phyloP scores from a whole-genome alignment of 1,140 invertebrate genomes.

The Mya arenaria region DNA sequence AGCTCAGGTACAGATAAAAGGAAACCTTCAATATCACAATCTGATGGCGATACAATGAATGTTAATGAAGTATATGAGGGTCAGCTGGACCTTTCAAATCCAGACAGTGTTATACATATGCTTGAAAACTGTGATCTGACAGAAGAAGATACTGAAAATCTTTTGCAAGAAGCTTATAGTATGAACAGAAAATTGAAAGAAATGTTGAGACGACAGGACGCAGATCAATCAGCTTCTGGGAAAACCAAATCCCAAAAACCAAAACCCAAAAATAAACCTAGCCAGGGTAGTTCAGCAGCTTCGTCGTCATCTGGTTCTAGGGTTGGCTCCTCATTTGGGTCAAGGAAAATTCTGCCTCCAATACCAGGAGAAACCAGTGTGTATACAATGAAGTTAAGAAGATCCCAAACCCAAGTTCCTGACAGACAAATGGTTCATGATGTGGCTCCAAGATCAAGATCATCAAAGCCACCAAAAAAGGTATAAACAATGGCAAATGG shows the following conservation, averaged over 20 bases:
- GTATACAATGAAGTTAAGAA: constrained; percentile 41
- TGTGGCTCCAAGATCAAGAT: constrained; percentile 17
- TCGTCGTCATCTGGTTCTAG: constrained; percentile 3
- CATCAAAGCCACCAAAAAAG: constrained; percentile 29
- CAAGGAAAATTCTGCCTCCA: constrained; percentile 33
- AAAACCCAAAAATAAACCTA: constrained; percentile 17
- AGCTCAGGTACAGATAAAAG: neutral
- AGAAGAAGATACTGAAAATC: constrained; percentile 71
- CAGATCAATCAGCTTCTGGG: neutral
- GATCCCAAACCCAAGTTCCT: constrained; percentile 26
- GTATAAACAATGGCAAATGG: no score
- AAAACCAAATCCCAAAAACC: constrained; percentile 1
- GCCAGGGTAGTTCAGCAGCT: neutral
- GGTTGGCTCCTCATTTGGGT: constrained; percentile 34
- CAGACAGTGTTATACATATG: constrained; percentile 64
- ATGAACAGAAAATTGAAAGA: constrained; percentile 70
- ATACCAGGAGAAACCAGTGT: constrained; percentile 39
- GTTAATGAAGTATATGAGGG: neutral
- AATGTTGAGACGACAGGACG: constrained; percentile 64
- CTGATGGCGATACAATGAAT: neutral
- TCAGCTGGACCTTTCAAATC: constrained; percentile 60
- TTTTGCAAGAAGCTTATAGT: constrained; percentile 70
- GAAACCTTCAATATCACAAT: neutral
- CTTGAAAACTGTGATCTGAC: constrained; percentile 68
- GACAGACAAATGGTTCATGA: neutral